Base-by-base conservation (phyloP, 2,797 vertebrate species). In the Malacoctenus gilli region DNA sequence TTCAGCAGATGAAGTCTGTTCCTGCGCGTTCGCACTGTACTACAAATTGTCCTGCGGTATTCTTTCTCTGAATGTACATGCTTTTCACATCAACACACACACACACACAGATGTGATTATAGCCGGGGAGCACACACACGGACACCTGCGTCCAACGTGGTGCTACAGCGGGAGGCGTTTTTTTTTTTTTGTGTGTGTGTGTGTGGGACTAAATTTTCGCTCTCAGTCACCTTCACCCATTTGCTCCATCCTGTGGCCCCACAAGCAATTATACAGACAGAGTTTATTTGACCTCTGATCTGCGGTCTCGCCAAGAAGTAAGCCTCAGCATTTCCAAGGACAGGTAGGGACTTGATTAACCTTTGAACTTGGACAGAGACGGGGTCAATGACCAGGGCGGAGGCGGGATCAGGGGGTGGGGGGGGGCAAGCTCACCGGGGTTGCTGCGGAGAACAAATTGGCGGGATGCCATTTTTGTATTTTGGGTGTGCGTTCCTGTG, bases 341-440 rank as follows among this genome's bases (percentile, higher is more conserved):
- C 84, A 89, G 82, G 85, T 84, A 75, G 84, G 78, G 80, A 88
- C 87, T 90, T 89, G 84, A 90, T 90, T 91, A 90, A 87, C 88
- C 85, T 85, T 76, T 90, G 87, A 85, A 85, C 87, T 43, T 66
- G 75, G 83, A 81, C 82, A 75, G 72, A 82, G 72, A 65, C 83
- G 66, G 83, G 86, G 85, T 88, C 90, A 89, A 63, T 84, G 80
- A 73, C 68, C 63, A 36, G 63, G 64, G 64, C 75, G 39, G n/a
- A n/a, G n/a, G n/a, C n/a, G n/a, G n/a, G n/a, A n/a, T n/a, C n/a
- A n/a, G n/a, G n/a, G n/a, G n/a, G n/a, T n/a, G n/a, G n/a, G n/a
- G n/a, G 43, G 36, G 77, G 83, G 79, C 75, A 73, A 80, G 63
- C 59, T 79, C 68, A 81, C 72, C 69, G 74, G n/a, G 74, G 75